Evolutionary conservation across 2,113 vertebrate genomes (phyloP).

Genomic region (Pelvicachromis taeniatus): DNA sequence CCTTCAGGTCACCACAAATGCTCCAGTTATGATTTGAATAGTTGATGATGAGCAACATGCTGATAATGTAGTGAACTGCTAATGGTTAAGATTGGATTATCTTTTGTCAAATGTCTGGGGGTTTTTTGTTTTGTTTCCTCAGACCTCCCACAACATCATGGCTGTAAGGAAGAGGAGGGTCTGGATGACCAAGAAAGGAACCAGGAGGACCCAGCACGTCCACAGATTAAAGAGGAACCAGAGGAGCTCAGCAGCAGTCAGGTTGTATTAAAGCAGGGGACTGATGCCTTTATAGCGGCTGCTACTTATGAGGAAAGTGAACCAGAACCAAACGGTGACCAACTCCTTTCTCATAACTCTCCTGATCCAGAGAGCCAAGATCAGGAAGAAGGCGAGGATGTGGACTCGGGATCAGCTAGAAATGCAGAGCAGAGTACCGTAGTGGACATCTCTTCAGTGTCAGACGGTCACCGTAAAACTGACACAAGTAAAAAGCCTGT

Average conservation of each 20-base stretch:
- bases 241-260: not conserved
- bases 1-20: no score
- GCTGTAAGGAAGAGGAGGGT: not conserved
- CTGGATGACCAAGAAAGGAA: not conserved
- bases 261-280: not conserved
- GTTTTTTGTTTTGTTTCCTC: not conserved
- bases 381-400: not conserved
- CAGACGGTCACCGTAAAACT: not conserved
- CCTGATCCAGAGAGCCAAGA: not conserved
- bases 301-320: not conserved
- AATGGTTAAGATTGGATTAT: not conserved
- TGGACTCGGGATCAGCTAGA: rapidly evolving
- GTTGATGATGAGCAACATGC: not conserved
- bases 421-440: not conserved
- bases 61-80: not conserved
- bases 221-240: not conserved
- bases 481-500: not conserved
- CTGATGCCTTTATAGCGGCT: not conserved
- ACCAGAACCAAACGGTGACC: not conserved
- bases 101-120: not conserved
- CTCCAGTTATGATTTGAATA: no score
- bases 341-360: not conserved
- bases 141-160: not conserved
- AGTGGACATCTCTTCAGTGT: not conserved
- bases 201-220: not conserved